Percentiles rank a stretch among this genome's conserved stretches.
phyloP scores from a whole-genome alignment of 2,888 invertebrate species.

The Laothoe populi region DNA sequence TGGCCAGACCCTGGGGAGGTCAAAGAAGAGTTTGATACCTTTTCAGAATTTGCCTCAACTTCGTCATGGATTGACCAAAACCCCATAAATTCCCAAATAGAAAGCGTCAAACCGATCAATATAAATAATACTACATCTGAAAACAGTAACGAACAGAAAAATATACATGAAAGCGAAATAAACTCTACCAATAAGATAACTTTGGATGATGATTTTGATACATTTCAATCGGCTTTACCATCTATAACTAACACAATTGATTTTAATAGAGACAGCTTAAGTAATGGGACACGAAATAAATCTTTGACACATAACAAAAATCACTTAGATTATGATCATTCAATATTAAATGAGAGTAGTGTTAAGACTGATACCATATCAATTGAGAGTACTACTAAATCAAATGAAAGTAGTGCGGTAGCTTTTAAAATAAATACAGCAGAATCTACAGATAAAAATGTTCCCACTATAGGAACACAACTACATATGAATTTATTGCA shows the following conservation, averaged over 20 bases:
- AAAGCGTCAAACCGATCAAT: conserved; percentile 30
- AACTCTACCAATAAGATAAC: conserved; percentile 35
- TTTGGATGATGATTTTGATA: conserved; percentile 75
- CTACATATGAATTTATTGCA: conserved; percentile 55
- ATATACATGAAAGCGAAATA: conserved; percentile 31
- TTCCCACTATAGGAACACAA: conserved; percentile 36
- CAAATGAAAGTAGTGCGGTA: conserved; percentile 49
- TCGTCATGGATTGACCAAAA: conserved; percentile 47
- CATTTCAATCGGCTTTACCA: conserved; percentile 73
- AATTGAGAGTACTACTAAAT: conserved; percentile 44
- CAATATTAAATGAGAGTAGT: conserved; percentile 48
- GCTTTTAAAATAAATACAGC: conserved; percentile 41
- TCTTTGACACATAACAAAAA: conserved; percentile 11
- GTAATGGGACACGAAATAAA: neutral
- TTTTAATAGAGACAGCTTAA: neutral
- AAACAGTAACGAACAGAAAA: conserved; percentile 32
- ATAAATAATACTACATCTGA: conserved; percentile 28
- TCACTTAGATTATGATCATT: conserved; percentile 44
- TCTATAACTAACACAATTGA: conserved; percentile 37
- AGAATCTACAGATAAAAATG: conserved; percentile 41
- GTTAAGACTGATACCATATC: conserved; percentile 61
- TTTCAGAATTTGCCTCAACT: conserved; percentile 70
- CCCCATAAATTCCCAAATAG: conserved; percentile 4
- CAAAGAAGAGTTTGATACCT: conserved; percentile 75
- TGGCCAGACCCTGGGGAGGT: conserved; percentile 82